phyloP scores from a whole-genome alignment of 2,797 vertebrate genomes.

The Tapera naevia region DNA sequence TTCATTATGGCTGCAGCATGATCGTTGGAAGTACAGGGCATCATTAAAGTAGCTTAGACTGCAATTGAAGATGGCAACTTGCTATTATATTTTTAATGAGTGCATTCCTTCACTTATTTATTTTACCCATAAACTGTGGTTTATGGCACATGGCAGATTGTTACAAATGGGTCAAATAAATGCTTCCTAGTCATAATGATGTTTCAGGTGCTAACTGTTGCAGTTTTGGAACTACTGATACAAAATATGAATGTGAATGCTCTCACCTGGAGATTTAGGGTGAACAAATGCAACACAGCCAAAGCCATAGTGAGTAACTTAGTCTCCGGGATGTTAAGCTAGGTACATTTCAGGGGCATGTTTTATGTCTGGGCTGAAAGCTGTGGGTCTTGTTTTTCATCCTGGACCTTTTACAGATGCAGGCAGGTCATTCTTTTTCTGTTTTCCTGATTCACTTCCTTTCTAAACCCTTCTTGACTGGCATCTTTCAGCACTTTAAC shows the following conservation, averaged over 20 bases:
- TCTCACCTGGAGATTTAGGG: neutral
- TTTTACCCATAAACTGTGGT: constrained; percentile 55
- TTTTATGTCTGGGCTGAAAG: neutral
- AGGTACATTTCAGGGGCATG: neutral
- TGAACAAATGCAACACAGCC: neutral
- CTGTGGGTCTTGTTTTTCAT: neutral
- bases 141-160: constrained; percentile 73
- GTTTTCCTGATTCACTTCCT: neutral
- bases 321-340: neutral
- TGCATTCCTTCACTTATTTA: constrained; percentile 64
- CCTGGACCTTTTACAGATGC: neutral
- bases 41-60: constrained; percentile 73
- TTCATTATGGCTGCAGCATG: constrained; percentile 69
- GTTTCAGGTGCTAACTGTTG: constrained; percentile 15
- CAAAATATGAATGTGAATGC: neutral
- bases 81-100: constrained; percentile 73
- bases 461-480: neutral
- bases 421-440: neutral
- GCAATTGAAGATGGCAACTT: constrained; percentile 75
- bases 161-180: constrained; percentile 75
- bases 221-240: constrained; percentile 35
- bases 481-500: neutral
- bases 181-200: constrained; percentile 61
- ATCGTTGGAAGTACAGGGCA: constrained; percentile 68
- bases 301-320: neutral